phyloP scores from a whole-genome alignment of 2,888 invertebrate species.

The Trichacis sp. region DNA sequence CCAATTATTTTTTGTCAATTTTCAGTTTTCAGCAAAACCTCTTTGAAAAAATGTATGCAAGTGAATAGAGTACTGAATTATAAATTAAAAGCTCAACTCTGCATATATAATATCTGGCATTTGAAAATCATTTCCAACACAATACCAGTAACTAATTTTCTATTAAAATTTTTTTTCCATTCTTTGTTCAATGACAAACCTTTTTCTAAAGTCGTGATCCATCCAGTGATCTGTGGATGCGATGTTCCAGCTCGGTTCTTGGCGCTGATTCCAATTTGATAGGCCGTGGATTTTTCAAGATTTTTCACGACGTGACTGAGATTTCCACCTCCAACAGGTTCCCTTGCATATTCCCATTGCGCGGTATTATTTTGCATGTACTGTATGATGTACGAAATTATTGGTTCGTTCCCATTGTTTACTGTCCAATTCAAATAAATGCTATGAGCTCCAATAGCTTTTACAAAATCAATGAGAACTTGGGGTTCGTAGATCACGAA shows the following conservation, averaged over 20 bases:
- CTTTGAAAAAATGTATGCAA: no score
- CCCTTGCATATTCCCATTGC: conserved; percentile 73
- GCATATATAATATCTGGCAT: no score
- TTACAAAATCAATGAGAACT: conserved; percentile 78
- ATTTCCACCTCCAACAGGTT: conserved; percentile 75
- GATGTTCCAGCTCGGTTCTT: conserved; percentile 76
- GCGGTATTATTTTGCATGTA: conserved; percentile 72
- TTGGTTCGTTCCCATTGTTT: conserved; percentile 79
- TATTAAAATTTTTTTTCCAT: conserved; percentile 2
- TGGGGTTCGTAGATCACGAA: conserved; percentile 79
- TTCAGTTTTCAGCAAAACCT: no score
- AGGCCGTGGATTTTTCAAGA: conserved; percentile 76
- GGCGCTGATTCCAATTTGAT: conserved; percentile 77
- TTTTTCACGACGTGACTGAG: conserved; percentile 79
- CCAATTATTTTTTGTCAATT: no score
- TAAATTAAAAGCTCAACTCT: no score
- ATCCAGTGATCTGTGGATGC: conserved; percentile 70
- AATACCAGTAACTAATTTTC: no score
- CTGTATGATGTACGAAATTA: conserved; percentile 73
- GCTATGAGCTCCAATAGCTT: conserved; percentile 80
- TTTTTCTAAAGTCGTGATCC: conserved; percentile 75
- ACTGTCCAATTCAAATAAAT: conserved; percentile 88
- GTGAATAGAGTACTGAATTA: no score
- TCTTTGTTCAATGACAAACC: conserved; percentile 48
- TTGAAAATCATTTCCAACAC: no score